These are phyloP conservation scores for Delia radicum DNA, from an alignment of 1,140 invertebrate genomes.

Conservation along the genomic window DNA sequence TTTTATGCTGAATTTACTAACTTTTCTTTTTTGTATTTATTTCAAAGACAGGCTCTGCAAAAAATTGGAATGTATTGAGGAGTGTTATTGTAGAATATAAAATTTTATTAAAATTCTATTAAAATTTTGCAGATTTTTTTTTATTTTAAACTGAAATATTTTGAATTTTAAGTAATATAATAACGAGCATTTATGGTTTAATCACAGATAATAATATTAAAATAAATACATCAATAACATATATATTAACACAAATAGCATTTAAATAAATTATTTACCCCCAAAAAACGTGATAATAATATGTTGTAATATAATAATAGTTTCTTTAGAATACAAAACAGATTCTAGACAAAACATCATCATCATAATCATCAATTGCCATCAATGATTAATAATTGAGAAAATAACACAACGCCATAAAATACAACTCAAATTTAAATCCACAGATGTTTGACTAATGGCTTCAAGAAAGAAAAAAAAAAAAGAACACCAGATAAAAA, in stretches of 20 bases:
- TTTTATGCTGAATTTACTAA: too few relatives aligned
- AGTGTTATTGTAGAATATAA: too few relatives aligned
- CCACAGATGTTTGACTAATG: constrained; percentile 9
- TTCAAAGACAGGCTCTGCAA: too few relatives aligned
- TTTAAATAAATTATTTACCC: constrained; percentile 14
- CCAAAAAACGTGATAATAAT: constrained; percentile 18
- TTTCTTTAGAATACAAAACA: not conserved
- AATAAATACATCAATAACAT: not conserved
- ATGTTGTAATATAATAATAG: constrained; percentile 40
- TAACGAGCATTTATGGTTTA: too few relatives aligned
- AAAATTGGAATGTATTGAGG: too few relatives aligned
- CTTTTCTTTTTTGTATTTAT: too few relatives aligned
- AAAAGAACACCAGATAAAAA: not conserved
- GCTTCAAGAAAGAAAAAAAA: constrained; percentile 22
- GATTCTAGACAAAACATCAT: not conserved
- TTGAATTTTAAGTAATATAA: too few relatives aligned
- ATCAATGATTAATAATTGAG: not conserved
- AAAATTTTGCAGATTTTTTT: too few relatives aligned
- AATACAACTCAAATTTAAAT: not conserved
- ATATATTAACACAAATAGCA: not conserved
- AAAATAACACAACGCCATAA: too few relatives aligned
- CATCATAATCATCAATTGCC: not conserved
- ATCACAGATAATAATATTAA: too few relatives aligned
- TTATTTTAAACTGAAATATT: too few relatives aligned
- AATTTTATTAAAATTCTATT: too few relatives aligned